phyloP scores from a whole-genome alignment of 1,140 invertebrate genomes.

The Heliconius nattereri region DNA sequence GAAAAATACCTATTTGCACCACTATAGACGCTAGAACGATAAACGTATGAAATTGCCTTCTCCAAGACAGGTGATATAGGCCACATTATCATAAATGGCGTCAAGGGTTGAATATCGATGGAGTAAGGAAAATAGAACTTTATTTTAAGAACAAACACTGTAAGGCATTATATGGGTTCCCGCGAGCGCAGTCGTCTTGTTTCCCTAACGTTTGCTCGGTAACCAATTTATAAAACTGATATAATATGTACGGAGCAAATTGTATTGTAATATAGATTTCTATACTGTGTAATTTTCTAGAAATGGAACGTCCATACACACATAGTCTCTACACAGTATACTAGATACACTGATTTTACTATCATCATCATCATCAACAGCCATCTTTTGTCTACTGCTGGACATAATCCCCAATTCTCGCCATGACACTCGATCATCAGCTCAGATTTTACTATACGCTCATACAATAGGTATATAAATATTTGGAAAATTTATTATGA shows the following conservation, averaged over 20 bases:
- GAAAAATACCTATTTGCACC: neutral
- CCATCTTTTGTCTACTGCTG: too few relatives aligned
- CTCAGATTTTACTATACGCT: too few relatives aligned
- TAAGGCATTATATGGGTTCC: constrained; percentile 24
- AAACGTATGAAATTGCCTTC: neutral
- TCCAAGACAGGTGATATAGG: constrained; percentile 6
- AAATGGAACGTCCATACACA: too few relatives aligned
- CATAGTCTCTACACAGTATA: too few relatives aligned
- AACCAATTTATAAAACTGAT: constrained; percentile 22
- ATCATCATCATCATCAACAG: too few relatives aligned
- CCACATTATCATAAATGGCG: constrained; percentile 31
- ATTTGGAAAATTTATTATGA: too few relatives aligned
- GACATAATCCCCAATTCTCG: too few relatives aligned
- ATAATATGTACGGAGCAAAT: constrained; percentile 18
- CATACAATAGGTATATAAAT: too few relatives aligned
- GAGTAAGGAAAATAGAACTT: constrained; percentile 15
- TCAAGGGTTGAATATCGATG: constrained; percentile 27
- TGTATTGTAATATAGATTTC: neutral
- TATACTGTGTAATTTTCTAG: neutral
- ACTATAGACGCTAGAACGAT: neutral
- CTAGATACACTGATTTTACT: too few relatives aligned
- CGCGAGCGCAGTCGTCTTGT: neutral
- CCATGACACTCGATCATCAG: too few relatives aligned
- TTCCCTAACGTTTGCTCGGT: constrained; percentile 19
- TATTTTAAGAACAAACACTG: constrained; percentile 22